Evolutionary conservation across 2,888 invertebrate species (phyloP).

Genomic region (Creontiades dilutus): DNA sequence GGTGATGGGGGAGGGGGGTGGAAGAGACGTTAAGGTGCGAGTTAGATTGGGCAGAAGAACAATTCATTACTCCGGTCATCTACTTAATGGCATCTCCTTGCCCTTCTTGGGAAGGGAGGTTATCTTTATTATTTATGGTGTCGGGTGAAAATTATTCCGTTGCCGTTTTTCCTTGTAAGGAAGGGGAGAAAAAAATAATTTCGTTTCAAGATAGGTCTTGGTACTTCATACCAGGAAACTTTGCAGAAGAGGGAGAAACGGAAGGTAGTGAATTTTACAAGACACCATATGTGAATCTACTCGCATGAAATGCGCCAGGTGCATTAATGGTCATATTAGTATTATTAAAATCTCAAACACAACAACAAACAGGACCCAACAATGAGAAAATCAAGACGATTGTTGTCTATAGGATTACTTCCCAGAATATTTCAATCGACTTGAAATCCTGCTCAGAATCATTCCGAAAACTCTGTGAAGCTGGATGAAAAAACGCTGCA

Average conservation of each 20-base stretch:
- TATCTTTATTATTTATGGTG: conserved; percentile 61
- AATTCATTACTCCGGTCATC: conserved; percentile 52
- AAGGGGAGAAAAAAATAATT: not conserved
- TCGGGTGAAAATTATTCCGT: conserved; percentile 44
- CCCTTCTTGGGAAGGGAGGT: conserved; percentile 37
- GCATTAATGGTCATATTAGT: too few species aligned
- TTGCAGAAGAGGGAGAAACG: not conserved
- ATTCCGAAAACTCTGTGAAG: too few species aligned
- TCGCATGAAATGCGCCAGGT: too few species aligned
- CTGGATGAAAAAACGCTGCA: too few species aligned
- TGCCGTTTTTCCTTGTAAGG: not conserved
- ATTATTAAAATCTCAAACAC: too few species aligned
- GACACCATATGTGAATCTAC: too few species aligned
- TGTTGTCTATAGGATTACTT: too few species aligned
- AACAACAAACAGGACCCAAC: too few species aligned
- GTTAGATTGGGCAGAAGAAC: conserved; percentile 61
- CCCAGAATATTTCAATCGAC: too few species aligned
- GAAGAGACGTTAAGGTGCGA: conserved; percentile 6
- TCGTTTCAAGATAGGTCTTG: not conserved
- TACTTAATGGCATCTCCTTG: conserved; percentile 42
- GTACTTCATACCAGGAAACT: not conserved
- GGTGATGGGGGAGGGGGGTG: not conserved
- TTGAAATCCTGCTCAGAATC: too few species aligned
- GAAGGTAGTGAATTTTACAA: too few species aligned
- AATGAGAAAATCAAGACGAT: too few species aligned